Evolutionary conservation across 1,140 invertebrate species (phyloP).

Genomic region (Saxidomus purpurata): DNA sequence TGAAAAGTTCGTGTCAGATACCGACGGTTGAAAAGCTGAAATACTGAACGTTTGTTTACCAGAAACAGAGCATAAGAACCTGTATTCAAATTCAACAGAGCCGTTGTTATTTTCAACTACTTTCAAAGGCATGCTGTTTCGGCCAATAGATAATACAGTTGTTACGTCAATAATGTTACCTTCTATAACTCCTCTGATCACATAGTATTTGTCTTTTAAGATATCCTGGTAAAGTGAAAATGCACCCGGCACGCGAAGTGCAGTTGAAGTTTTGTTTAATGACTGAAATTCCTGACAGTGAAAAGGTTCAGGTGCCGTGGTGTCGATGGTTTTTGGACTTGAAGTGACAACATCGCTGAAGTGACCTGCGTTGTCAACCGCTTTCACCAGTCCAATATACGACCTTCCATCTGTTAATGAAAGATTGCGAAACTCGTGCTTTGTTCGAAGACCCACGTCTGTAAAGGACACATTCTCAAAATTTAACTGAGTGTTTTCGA

Average conservation of each 20-base stretch:
- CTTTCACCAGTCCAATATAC: conserved; percentile 63
- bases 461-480: background rate
- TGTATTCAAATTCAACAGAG: background rate
- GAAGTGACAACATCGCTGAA: conserved; percentile 39
- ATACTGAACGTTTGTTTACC: background rate
- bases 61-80: background rate
- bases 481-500: background rate
- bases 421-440: conserved; percentile 34
- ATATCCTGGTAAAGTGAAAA: background rate
- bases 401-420: conserved; percentile 36
- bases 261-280: background rate
- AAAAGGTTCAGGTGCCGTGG: conserved; percentile 53
- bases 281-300: background rate
- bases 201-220: background rate
- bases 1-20: background rate
- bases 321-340: conserved; percentile 51
- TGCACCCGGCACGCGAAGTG: background rate
- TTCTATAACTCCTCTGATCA: background rate
- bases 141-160: background rate
- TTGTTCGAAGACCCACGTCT: conserved; percentile 44
- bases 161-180: background rate
- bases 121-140: background rate
- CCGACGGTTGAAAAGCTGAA: background rate
- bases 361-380: conserved; percentile 68
- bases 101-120: background rate